phyloP scores from a whole-genome alignment of 2,888 invertebrate species.

The Apodemia zela region DNA sequence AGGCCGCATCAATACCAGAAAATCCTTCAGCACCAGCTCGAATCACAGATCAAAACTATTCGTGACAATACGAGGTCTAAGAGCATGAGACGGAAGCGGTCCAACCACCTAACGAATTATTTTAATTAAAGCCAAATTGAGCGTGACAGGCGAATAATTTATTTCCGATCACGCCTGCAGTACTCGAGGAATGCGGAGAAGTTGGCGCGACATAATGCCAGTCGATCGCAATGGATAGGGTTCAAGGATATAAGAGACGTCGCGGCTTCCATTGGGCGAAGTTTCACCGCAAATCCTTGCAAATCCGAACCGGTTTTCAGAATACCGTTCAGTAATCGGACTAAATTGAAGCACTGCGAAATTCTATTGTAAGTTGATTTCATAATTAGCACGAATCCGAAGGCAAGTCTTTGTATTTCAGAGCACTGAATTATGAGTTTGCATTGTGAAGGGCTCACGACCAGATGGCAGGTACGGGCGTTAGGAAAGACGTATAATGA shows the following conservation, averaged over 20 bases:
- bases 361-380: slow-evolving; percentile 14
- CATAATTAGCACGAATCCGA: slow-evolving; percentile 10
- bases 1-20: neutral
- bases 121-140: slow-evolving; percentile 28
- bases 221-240: slow-evolving; percentile 28
- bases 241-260: slow-evolving; percentile 32
- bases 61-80: neutral
- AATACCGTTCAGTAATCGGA: slow-evolving; percentile 26
- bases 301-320: slow-evolving; percentile 31
- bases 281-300: slow-evolving; percentile 31
- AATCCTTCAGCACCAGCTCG: slow-evolving; percentile 4
- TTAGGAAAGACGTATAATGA: neutral
- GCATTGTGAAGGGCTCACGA: slow-evolving; percentile 9
- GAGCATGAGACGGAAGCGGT: slow-evolving; percentile 11
- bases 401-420: slow-evolving; percentile 9
- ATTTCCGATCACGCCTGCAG: slow-evolving; percentile 35
- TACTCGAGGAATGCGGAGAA: slow-evolving; percentile 29
- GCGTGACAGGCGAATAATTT: slow-evolving; percentile 33
- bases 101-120: slow-evolving; percentile 25
- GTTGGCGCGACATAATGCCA: slow-evolving; percentile 28
- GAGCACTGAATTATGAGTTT: slow-evolving; percentile 6
- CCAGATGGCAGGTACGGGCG: neutral
- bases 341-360: slow-evolving; percentile 24
- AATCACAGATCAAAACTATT: slow-evolving; percentile 7
- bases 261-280: slow-evolving; percentile 27